phyloP scores from a whole-genome alignment of 2,113 vertebrate genomes.

The Chaetops frenatus region DNA sequence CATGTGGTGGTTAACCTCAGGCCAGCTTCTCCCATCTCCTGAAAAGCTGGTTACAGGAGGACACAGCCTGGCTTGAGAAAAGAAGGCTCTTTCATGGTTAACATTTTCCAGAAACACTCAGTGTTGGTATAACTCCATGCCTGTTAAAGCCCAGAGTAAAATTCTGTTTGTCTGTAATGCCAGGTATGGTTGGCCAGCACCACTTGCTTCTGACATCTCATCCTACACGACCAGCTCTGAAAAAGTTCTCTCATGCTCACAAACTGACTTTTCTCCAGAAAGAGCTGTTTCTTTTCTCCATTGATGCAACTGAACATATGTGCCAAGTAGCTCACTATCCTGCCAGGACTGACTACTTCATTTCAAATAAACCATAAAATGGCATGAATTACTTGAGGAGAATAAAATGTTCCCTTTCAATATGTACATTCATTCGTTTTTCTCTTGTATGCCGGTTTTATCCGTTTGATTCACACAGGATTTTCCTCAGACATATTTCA shows the following conservation, averaged over 20 bases:
- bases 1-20: conserved; percentile 3
- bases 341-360: conserved; percentile 36
- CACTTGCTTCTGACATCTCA: background rate
- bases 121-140: background rate
- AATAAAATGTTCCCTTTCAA: conserved; percentile 55
- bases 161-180: background rate
- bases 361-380: conserved; percentile 55
- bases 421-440: background rate
- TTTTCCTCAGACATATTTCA: background rate
- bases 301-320: background rate
- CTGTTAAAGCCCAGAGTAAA: conserved; percentile 6
- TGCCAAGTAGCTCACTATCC: conserved; percentile 22
- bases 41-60: background rate
- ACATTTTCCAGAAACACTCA: conserved; percentile 38
- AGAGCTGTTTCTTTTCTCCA: conserved; percentile 40
- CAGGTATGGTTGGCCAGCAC: conserved; percentile 12
- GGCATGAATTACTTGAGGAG: conserved; percentile 15
- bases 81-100: conserved; percentile 25
- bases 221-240: background rate
- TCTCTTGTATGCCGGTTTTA: background rate
- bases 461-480: background rate
- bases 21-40: background rate
- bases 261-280: conserved; percentile 22
- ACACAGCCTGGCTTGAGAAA: background rate
- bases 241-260: background rate